Percentiles rank a stretch among this genome's conserved stretches.
These are phyloP conservation scores for Lutraria lutraria DNA, from an alignment of 2,888 invertebrate genomes.

Conservation along the genomic window DNA sequence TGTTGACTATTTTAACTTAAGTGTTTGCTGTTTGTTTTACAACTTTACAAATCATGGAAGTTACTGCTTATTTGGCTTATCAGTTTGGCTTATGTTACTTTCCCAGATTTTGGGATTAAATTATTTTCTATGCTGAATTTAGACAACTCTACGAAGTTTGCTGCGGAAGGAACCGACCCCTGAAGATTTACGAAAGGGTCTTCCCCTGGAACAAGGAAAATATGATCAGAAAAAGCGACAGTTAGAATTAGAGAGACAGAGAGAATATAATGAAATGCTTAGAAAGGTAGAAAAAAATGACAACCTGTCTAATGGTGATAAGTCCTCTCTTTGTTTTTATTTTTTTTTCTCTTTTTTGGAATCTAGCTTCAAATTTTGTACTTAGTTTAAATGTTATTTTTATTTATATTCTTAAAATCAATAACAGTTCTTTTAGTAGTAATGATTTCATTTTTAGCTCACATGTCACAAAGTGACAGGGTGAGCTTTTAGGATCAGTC, in stretches of 20 bases:
- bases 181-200: slow-evolving; percentile 62
- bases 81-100: neutral
- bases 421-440: neutral
- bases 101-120: neutral
- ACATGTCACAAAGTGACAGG: no score
- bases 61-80: neutral
- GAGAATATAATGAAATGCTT: slow-evolving; percentile 78
- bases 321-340: neutral
- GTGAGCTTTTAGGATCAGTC: no score
- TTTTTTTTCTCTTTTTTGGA: neutral
- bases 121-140: slow-evolving; percentile 29
- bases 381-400: neutral
- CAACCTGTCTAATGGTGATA: slow-evolving; percentile 23
- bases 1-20: no score
- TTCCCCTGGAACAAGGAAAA: slow-evolving; percentile 63
- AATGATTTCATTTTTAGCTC: neutral
- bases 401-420: neutral
- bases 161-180: slow-evolving; percentile 65
- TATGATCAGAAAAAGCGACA: slow-evolving; percentile 60
- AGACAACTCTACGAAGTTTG: slow-evolving; percentile 45
- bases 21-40: no score
- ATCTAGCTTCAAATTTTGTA: neutral
- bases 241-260: slow-evolving; percentile 72
- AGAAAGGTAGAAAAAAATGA: slow-evolving; percentile 61
- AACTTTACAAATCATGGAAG: no score